Evolutionary conservation across 1,140 invertebrate species (phyloP), one percentile per base, ranked within the genome.

Genomic region (Gonatopus flavifemur): DNA sequence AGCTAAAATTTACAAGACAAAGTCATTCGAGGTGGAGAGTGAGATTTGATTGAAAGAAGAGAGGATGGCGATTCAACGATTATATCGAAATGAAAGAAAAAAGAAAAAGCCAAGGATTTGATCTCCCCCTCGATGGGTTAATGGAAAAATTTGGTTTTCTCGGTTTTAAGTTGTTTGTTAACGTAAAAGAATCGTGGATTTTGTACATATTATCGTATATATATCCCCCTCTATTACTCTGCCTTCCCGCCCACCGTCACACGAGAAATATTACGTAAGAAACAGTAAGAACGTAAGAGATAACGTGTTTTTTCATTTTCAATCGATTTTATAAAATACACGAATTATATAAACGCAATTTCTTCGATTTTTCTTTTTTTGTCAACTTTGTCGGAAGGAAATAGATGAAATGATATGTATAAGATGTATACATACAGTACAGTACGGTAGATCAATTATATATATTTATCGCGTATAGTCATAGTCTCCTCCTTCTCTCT

Each of bases 1-100:
- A 50, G 48, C 58, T 54, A 40, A 36, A 57, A 49, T 60, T 57
- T 54, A 61, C 58, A 58, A 62, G 59, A 55, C n/a, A 62, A 54
- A 61, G 50, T 54, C 40, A 52, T 40, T 49, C 40, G 30, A 41
- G n/a, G n/a, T n/a, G n/a, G 9, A 31, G 39, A 43, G 36, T 24
- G 22, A 40, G 33, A 41, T 47, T 21, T 40, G 44, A 32, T 25
- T 49, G 38, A 30, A 41, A 57, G 31, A 31, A 45, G 45, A 37
- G 55, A 49, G 40, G 55, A 62, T 47, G 60, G 62, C 59, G 54
- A 30, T 61, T 45, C 50, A 49, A 57, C 42, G 44, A 47, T 52
- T 50, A 24, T 16, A 15, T 41, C 22, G 22, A 12, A 24, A 41
- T 41, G 13, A 22, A 41, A 25, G 22, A 3, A 21, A n/a, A 10